Conservation (phyloP, 2,797 vertebrate genomes). For the Falco berigora region DNA sequence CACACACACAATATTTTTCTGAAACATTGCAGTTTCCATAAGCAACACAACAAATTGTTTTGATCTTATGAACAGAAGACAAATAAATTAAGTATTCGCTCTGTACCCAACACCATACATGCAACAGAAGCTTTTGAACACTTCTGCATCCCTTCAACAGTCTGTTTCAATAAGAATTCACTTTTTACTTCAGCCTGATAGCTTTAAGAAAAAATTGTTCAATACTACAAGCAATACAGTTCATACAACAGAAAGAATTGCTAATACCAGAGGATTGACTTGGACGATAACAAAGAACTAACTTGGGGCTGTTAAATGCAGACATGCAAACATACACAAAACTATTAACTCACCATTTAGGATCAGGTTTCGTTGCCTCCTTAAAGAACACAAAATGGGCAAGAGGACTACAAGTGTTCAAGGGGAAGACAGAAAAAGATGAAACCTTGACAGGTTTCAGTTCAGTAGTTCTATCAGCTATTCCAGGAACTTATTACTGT, state of each 20-base stretch:
- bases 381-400: not conserved
- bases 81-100: not conserved
- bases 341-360: not conserved
- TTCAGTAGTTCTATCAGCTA: not conserved
- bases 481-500: not conserved
- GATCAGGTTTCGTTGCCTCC: not conserved
- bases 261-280: not conserved
- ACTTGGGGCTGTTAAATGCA: not conserved
- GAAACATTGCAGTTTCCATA: not conserved
- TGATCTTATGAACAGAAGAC: not conserved
- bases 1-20: fast-evolving
- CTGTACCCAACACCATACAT: not conserved
- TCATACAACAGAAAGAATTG: not conserved
- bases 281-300: not conserved
- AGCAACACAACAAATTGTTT: not conserved
- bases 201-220: not conserved
- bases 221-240: not conserved
- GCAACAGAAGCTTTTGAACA: not conserved
- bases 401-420: not conserved
- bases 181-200: not conserved
- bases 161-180: not conserved
- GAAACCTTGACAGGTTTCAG: not conserved
- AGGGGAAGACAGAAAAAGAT: not conserved
- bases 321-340: not conserved
- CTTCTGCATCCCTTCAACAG: not conserved